These are phyloP conservation scores for Drosophila robusta DNA, from an alignment of 2,888 invertebrate species.

Conservation along the genomic window DNA sequence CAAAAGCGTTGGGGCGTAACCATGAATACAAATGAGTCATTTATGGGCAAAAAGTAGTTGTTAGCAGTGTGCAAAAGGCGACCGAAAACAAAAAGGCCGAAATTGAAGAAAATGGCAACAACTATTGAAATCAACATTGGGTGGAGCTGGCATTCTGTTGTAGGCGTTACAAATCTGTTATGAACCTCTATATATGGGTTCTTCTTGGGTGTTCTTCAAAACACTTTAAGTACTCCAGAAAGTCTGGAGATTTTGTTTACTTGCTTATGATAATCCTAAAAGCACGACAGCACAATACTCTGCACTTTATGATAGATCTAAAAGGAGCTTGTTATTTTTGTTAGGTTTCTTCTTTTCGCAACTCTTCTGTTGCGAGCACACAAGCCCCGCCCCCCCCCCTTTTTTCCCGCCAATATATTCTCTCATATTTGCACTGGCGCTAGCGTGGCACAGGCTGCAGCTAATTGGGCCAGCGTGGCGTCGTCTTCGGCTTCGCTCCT, in stretches of 20 bases:
- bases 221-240: background rate
- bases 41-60: constrained; percentile 61
- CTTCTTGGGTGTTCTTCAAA: too few relatives aligned
- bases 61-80: constrained; percentile 6
- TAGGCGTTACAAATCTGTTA: constrained; percentile 18
- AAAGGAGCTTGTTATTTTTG: too few relatives aligned
- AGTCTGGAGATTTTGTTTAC: background rate
- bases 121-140: constrained; percentile 19
- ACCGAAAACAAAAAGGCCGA: background rate
- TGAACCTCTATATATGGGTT: background rate
- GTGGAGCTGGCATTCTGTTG: constrained; percentile 48
- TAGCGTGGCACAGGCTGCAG: constrained; percentile 52
- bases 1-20: constrained; percentile 63
- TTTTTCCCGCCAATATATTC: constrained; percentile 1
- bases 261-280: background rate
- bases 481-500: constrained; percentile 31
- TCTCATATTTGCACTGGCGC: constrained; percentile 28
- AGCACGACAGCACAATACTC: background rate
- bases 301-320: background rate
- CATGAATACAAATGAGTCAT: constrained; percentile 74
- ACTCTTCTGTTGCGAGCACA: background rate
- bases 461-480: constrained; percentile 68
- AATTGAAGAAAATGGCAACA: constrained; percentile 5
- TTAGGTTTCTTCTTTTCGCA: too few relatives aligned
- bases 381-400: background rate